Evolutionary conservation across 2,797 vertebrate species (phyloP).

Genomic region (Mustela erminea): DNA sequence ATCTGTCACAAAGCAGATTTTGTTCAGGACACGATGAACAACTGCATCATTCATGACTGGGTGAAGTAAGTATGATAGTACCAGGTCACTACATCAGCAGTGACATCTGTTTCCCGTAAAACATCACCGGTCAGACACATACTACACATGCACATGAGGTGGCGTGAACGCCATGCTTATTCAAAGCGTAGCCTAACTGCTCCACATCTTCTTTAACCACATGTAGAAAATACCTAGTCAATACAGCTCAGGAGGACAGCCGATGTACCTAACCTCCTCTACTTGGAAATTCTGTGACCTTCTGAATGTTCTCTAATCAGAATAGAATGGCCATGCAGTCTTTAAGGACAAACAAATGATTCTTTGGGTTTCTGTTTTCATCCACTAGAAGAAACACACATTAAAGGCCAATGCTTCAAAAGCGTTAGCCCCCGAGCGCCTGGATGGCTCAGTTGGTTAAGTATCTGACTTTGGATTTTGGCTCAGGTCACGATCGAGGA

Average conservation of each 20-base stretch:
- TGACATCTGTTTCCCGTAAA: neutral
- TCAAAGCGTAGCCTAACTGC: neutral
- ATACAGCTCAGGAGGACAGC: neutral
- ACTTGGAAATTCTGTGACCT: neutral
- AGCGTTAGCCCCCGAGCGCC: too few relatives aligned
- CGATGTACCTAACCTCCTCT: neutral
- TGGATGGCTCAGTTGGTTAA: neutral
- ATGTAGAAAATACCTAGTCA: neutral
- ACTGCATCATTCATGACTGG: constrained; percentile 54
- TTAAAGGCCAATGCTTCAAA: neutral
- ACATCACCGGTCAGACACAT: fast-evolving
- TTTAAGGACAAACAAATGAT: neutral
- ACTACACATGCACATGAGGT: fast-evolving
- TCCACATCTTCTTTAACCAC: neutral
- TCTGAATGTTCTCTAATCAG: neutral
- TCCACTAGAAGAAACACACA: neutral
- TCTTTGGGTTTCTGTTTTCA: neutral
- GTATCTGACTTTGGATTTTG: neutral
- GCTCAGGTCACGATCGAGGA: neutral
- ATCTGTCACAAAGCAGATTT: constrained; percentile 73
- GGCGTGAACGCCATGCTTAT: neutral
- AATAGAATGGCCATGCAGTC: neutral
- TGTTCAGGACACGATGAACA: constrained; percentile 75
- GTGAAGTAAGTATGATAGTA: neutral
- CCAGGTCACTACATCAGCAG: neutral